Base-by-base conservation (phyloP, 2,888 invertebrate genomes). In the Sipunculus nudus region DNA sequence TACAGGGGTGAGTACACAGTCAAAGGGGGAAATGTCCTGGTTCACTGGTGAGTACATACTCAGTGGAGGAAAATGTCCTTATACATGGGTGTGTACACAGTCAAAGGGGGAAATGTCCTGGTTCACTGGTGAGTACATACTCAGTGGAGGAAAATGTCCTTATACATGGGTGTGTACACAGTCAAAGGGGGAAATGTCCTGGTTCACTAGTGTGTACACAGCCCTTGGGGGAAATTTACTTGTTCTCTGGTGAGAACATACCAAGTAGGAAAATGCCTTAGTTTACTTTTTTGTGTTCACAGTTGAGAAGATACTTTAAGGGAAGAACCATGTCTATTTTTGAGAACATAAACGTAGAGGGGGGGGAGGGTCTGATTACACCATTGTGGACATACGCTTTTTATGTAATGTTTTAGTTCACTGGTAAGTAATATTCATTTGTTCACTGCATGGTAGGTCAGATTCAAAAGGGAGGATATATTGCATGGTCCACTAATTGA, bases 171-270 rank as follows among this genome's bases (percentile, higher is more conserved):
- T n/a, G n/a, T 91, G 0, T 96, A 96, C 1, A 88, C 97, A 35
- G 87, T 94, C 28, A 87, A 92, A 57, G 93, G 94, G 61, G 96
- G 96, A 50, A 94, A 94, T 41, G 89, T 97, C 28, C 68, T 81
- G 50, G 94, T 97, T 75, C 97, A 97, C 84, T 97, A 96, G 94
- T 94, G 85, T 87, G 83, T 71, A 41, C 25, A 38, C 35, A 40
- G 13, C n/a, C n/a, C n/a, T n/a, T n/a, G 21, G n/a, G 41, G 32
- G 23, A 16, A 10, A n/a, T 16, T 16, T 28, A 13, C 40, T 13
- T 31, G 1, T 21, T 49, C 29, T 3, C n/a, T 46, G n/a, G 16
- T n/a, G n/a, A 91, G 0, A 96, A 96, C 1, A 88, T 97, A 35
- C 94, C 28, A 87, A 92, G 56, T 93, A 94, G 61, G 96, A 96